Evolutionary conservation across 2,797 vertebrate species (phyloP).

Genomic region (Acanthopagrus latus): DNA sequence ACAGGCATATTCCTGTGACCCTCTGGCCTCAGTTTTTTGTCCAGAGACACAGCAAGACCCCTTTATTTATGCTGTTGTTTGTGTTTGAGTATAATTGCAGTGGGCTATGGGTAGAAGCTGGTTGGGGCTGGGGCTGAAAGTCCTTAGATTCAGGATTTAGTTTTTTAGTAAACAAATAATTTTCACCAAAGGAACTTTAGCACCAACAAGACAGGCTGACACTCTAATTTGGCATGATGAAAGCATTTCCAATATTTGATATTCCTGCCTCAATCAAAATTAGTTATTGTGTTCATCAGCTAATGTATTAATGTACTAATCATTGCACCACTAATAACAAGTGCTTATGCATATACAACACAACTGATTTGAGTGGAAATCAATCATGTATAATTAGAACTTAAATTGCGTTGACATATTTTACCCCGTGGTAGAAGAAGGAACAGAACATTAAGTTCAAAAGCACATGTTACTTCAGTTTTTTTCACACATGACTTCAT

Average conservation of each 20-base stretch:
- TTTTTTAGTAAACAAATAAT: constrained; percentile 39
- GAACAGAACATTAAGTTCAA: constrained; percentile 12
- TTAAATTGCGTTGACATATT: not conserved
- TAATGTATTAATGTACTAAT: not conserved
- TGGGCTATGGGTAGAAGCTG: constrained; percentile 16
- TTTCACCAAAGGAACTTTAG: constrained; percentile 5
- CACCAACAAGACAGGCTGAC: not conserved
- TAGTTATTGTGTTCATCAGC: not conserved
- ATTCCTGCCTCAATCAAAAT: not conserved
- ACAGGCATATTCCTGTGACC: constrained; percentile 80
- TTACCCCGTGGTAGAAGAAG: not conserved
- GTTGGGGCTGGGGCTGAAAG: constrained; percentile 23
- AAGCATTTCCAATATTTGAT: constrained; percentile 11
- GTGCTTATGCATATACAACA: not conserved
- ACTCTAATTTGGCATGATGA: not conserved
- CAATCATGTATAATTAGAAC: not conserved
- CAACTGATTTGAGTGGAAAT: constrained; percentile 16
- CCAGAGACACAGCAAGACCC: constrained; percentile 53
- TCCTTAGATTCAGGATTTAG: constrained; percentile 54
- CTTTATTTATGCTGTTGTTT: constrained; percentile 60
- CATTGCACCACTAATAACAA: not conserved
- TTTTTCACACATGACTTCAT: constrained; percentile 26
- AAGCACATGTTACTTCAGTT: not conserved
- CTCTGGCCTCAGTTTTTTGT: constrained; percentile 69
- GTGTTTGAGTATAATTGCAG: constrained; percentile 54